A percentile compares a stretch with the other conserved stretches of the same genome.
Conservation (phyloP, 2,797 vertebrate genomes). For the Micromesistius poutassou region DNA sequence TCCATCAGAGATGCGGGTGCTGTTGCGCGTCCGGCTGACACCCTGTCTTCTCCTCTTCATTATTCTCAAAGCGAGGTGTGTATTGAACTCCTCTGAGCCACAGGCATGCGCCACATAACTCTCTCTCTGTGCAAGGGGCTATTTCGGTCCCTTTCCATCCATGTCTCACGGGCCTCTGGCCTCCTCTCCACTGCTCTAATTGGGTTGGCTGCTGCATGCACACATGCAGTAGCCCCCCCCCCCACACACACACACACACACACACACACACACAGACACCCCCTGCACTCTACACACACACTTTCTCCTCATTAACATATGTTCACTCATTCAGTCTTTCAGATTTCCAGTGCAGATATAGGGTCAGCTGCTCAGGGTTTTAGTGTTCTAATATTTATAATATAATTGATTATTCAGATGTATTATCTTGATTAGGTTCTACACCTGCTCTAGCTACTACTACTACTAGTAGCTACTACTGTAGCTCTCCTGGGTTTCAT, state of each 20-base stretch:
- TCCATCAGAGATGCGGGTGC: background rate
- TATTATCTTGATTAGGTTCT: no score
- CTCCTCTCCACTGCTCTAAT: slow-evolving; percentile 61
- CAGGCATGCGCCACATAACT: slow-evolving; percentile 53
- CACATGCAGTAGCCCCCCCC: background rate
- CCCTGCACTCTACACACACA: background rate
- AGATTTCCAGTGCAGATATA: no score
- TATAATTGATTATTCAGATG: no score
- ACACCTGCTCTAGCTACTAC: no score
- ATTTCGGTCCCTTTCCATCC: slow-evolving; percentile 65
- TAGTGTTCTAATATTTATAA: no score
- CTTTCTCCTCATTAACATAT: background rate
- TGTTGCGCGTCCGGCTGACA: background rate
- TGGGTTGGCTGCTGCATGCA: slow-evolving; percentile 50
- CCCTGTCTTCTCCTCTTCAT: background rate
- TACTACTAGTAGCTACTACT: no score
- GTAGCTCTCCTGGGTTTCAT: no score
- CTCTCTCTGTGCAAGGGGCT: slow-evolving; percentile 46
- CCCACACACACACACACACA: background rate
- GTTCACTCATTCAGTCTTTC: no score
- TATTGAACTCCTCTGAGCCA: slow-evolving; percentile 44
- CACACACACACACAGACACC: background rate
- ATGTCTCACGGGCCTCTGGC: slow-evolving; percentile 36
- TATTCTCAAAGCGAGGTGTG: slow-evolving; percentile 19
- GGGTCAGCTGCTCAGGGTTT: no score